phyloP scores from a whole-genome alignment of 2,797 vertebrate genomes.

The Miichthys miiuy region DNA sequence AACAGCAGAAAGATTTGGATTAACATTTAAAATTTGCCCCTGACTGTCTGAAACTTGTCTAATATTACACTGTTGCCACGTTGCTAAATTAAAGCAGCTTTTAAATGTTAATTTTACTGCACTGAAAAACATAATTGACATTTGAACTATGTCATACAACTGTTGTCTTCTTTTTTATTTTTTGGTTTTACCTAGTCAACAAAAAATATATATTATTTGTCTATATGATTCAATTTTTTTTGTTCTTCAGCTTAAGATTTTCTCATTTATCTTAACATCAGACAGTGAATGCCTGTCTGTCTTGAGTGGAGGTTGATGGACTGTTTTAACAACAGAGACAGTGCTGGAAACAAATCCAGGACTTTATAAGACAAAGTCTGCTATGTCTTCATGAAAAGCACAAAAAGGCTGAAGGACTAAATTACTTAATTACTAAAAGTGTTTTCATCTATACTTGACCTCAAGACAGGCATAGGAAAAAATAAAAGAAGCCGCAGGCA shows the following conservation, averaged over 20 bases:
- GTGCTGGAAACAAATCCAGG: background rate
- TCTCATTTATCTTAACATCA: background rate
- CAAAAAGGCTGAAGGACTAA: background rate
- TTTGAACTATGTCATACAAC: too few relatives aligned
- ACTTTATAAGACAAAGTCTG: background rate
- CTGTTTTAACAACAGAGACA: background rate
- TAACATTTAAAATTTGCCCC: background rate
- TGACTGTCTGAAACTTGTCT: background rate
- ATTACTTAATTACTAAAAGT: background rate
- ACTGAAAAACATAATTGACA: background rate
- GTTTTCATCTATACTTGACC: background rate
- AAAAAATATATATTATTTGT: background rate
- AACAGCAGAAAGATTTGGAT: background rate
- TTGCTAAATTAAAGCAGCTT: background rate
- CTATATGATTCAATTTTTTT: background rate
- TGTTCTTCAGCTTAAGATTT: background rate
- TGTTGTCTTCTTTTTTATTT: too few relatives aligned
- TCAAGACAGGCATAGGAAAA: background rate
- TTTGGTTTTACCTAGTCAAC: too few relatives aligned
- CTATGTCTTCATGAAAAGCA: background rate
- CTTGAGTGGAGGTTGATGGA: background rate
- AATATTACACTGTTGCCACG: background rate
- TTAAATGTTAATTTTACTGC: background rate
- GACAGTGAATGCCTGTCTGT: background rate
- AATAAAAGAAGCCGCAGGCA: conserved; percentile 15